These are phyloP conservation scores for Cebus imitator DNA, from an alignment of 2,113 vertebrate species.

Conservation along the genomic window DNA sequence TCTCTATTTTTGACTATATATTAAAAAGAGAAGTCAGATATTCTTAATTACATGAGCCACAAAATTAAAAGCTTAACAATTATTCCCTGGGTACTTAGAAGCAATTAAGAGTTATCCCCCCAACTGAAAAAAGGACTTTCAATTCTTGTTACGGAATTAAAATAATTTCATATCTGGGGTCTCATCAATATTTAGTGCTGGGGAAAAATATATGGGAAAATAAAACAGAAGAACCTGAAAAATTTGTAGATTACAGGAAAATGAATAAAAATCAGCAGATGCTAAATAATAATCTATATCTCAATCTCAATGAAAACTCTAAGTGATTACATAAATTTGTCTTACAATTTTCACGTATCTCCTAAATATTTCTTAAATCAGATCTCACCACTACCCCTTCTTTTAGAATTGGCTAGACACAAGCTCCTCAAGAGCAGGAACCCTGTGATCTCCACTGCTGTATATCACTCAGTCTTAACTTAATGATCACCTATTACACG, in stretches of 20 bases:
- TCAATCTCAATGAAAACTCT: conserved; percentile 44
- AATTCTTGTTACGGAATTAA: conserved; percentile 31
- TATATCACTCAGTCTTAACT: background rate
- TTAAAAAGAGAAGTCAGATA: background rate
- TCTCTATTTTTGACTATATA: background rate
- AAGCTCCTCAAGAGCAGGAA: background rate
- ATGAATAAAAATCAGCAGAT: conserved; percentile 25
- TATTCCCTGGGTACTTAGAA: background rate
- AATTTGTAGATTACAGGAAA: background rate
- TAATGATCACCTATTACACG: background rate
- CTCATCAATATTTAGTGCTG: background rate
- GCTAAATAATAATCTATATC: background rate
- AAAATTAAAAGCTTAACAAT: conserved; percentile 13
- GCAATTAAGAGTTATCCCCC: conserved; percentile 34
- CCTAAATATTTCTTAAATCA: background rate
- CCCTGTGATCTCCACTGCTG: background rate
- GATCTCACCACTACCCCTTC: background rate
- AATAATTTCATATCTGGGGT: background rate
- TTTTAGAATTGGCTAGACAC: background rate
- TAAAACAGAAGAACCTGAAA: background rate
- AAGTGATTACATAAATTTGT: conserved; percentile 49
- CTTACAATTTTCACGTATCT: background rate
- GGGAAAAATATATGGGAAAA: background rate
- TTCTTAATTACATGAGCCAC: background rate
- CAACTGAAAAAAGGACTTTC: conserved; percentile 48